phyloP scores from a whole-genome alignment of 2,797 vertebrate species.

The Geotrypetes seraphini region DNA sequence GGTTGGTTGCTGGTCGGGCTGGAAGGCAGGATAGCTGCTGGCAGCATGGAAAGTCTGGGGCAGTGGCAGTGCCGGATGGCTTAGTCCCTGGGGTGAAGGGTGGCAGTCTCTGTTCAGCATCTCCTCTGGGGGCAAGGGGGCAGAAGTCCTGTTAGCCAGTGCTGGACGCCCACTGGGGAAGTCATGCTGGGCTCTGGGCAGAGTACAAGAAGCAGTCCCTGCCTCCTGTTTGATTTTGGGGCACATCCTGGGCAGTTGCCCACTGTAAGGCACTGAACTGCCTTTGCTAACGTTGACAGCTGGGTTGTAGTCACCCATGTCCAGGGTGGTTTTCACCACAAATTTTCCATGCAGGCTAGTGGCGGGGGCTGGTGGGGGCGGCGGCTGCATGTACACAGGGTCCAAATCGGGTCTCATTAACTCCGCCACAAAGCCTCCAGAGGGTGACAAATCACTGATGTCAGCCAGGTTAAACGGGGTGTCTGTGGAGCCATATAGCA shows the following conservation, averaged over 20 bases:
- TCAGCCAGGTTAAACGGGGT: conserved; percentile 71
- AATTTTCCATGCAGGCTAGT: conserved; percentile 85
- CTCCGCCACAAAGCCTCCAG: conserved; percentile 91
- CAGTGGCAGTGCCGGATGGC: conserved; percentile 60
- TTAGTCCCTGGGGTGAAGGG: conserved; percentile 39
- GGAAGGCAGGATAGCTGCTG: conserved; percentile 66
- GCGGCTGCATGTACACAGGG: conserved; percentile 78
- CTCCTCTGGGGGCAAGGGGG: conserved; percentile 73
- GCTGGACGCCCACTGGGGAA: conserved; percentile 60
- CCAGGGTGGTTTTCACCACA: conserved; percentile 81
- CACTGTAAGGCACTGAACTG: conserved; percentile 18
- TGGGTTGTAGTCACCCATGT: conserved; percentile 73
- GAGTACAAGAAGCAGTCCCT: conserved; percentile 50
- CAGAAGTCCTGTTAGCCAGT: conserved; percentile 61
- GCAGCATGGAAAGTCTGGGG: conserved; percentile 70
- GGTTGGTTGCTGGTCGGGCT: conserved; percentile 65
- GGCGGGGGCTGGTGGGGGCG: conserved; percentile 31
- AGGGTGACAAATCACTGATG: conserved; percentile 85
- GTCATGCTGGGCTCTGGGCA: conserved; percentile 58
- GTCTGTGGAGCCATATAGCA: conserved; percentile 35
- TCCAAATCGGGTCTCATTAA: conserved; percentile 91
- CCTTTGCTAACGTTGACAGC: conserved; percentile 60
- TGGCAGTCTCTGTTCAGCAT: conserved; percentile 73
- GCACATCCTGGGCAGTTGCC: conserved; percentile 55
- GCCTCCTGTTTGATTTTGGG: conserved; percentile 86